Conservation (phyloP, 2,113 vertebrate species). For the Murina feae region DNA sequence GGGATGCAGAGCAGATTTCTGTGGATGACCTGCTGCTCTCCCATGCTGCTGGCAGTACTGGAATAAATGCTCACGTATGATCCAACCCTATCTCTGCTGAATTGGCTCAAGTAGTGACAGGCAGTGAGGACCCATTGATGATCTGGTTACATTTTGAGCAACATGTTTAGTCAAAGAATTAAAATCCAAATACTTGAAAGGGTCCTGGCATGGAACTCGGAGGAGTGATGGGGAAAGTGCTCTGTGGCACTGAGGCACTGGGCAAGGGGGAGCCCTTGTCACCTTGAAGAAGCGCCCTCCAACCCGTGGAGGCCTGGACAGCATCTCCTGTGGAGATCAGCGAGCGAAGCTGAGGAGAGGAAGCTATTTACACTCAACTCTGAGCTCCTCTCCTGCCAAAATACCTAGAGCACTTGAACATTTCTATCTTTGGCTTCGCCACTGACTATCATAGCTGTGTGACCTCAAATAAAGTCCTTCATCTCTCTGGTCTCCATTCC, state of each 20-base stretch:
- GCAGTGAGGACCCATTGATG: too few species aligned
- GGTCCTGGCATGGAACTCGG: background rate
- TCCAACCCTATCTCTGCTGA: too few species aligned
- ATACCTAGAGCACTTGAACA: background rate
- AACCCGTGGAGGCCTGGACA: background rate
- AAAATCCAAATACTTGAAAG: background rate
- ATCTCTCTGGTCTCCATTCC: background rate
- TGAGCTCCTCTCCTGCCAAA: background rate
- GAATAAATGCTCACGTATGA: too few species aligned
- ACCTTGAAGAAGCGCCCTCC: background rate
- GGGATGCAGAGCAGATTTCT: too few species aligned
- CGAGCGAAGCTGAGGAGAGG: background rate
- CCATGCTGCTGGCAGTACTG: too few species aligned
- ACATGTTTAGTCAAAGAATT: background rate
- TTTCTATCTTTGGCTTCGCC: background rate
- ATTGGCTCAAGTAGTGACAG: too few species aligned
- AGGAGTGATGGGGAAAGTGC: accelerated
- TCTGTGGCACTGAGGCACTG: accelerated
- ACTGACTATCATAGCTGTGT: background rate
- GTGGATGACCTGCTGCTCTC: too few species aligned
- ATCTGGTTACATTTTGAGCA: background rate
- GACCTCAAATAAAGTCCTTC: background rate
- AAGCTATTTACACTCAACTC: background rate
- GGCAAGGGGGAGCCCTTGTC: background rate
- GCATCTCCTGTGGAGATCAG: background rate